These are phyloP conservation scores for Plutomurus gul DNA, from an alignment of 1,140 invertebrate genomes.

Conservation along the genomic window DNA sequence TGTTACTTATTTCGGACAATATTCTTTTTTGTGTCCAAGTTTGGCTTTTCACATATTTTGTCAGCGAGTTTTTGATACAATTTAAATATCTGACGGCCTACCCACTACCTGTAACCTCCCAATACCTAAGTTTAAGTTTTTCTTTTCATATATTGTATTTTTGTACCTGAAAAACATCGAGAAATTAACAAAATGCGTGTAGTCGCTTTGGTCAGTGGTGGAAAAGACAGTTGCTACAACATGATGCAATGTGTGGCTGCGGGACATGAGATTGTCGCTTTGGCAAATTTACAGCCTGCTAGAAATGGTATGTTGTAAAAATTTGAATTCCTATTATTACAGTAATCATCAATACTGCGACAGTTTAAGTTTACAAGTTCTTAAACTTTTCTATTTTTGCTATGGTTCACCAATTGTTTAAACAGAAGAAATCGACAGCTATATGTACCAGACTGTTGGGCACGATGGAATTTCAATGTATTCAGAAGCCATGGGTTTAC, in stretches of 20 bases:
- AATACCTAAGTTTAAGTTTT: background rate
- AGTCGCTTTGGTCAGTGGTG: conserved; percentile 90
- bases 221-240: conserved; percentile 99
- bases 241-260: conserved; percentile 96
- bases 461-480: conserved; percentile 90
- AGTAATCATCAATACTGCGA: no score
- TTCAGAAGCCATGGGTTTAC: conserved; percentile 90
- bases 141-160: conserved; percentile 19
- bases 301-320: conserved; percentile 70
- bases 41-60: no score
- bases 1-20: no score
- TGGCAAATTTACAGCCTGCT: conserved; percentile 92
- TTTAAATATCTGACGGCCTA: background rate
- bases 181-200: conserved; percentile 70
- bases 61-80: conserved; percentile 1
- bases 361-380: background rate
- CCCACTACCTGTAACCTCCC: background rate
- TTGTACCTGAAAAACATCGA: conserved; percentile 1
- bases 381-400: background rate
- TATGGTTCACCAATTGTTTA: background rate
- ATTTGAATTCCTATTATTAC: background rate
- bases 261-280: conserved; percentile 93
- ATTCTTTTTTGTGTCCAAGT: no score
- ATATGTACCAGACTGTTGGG: conserved; percentile 99
- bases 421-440: conserved; percentile 93